These are phyloP conservation scores for Creontiades dilutus DNA, from an alignment of 2,888 invertebrate genomes.

Conservation along the genomic window DNA sequence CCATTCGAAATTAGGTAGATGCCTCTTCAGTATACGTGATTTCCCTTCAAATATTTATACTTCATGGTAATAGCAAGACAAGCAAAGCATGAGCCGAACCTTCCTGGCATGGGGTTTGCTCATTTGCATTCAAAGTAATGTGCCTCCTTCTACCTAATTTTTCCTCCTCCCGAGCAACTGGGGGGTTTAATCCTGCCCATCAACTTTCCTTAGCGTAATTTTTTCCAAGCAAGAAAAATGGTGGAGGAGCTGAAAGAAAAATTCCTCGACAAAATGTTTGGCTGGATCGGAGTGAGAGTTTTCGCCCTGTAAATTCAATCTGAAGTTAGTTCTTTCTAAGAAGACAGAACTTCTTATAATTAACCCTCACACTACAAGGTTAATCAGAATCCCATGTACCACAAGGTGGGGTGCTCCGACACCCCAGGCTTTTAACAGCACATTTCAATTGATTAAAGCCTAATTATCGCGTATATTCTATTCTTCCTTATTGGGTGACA, in stretches of 20 bases:
- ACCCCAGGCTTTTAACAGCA: no score
- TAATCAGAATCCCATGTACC: no score
- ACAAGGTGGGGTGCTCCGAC: no score
- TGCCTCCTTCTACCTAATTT: slow-evolving; percentile 53
- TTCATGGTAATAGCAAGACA: slow-evolving; percentile 8
- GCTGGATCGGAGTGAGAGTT: no score
- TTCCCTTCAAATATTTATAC: slow-evolving; percentile 40
- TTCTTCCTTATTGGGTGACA: no score
- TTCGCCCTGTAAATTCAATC: no score
- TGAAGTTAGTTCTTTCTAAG: no score
- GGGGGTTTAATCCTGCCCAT: slow-evolving; percentile 55
- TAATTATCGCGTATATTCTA: no score
- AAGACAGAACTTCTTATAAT: no score
- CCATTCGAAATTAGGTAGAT: slow-evolving; percentile 47
- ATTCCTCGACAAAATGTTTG: neutral
- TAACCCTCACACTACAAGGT: no score
- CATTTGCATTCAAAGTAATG: slow-evolving; percentile 62
- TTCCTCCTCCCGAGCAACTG: slow-evolving; percentile 32
- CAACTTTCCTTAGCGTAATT: slow-evolving; percentile 39
- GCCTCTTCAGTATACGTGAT: slow-evolving; percentile 31
- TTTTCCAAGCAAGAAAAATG: slow-evolving; percentile 41
- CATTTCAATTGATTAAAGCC: no score
- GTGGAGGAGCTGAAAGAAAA: neutral
- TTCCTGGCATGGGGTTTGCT: slow-evolving; percentile 29
- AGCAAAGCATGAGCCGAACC: neutral